Base-by-base conservation (phyloP, 2,888 invertebrate genomes). In the Plemyria rubiginata region DNA sequence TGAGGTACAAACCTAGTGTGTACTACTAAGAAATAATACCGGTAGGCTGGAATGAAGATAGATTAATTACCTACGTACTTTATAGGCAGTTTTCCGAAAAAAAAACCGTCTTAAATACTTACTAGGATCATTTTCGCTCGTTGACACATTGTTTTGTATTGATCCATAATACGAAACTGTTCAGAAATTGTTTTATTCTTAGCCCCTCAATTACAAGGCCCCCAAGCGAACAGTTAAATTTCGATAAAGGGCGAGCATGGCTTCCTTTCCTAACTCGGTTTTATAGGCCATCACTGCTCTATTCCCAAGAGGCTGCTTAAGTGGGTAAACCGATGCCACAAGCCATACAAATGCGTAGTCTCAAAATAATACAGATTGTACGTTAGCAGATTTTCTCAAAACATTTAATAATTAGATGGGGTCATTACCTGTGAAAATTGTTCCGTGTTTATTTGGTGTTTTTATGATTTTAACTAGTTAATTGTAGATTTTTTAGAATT, bases 201-300 rank as follows among this genome's bases (percentile, higher is more conserved):
- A 60, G 54, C 45, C 38, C 32, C 50, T 38, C 41, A 52, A 55
- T 55, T 40, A 61, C 51, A 29, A 52, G 52, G 32, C 41, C 46
- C 48, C 40, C 45, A 32, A 41, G 36, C 9, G 46, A 40, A 40
- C 40, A 48, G 61, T 56, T 41, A 32, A 40, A 61, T 56, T 56
- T 51, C 46, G 52, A 48, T 56, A 32, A 52, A 52, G 54, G 43
- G 46, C 45, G 51, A 40, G 54, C 55, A 55, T 40, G 60, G 60
- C 55, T 60, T 60, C 60, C 32, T 13, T 36, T 60, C 43, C 60
- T 28, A 29, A 55, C 60, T 60, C 49, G 54, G 32, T 55, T 60
- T 52, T 61, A 54, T 51, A 46, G 46, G 45, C 46, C 55, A 55
- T 55, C 46, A 22, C 54, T 38, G 15, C 13, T 48, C 43, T 56